A percentile compares a stretch with the other conserved stretches of the same genome.
These are phyloP conservation scores for Chloroceryle amazona DNA, from an alignment of 2,797 vertebrate species.

Conservation along the genomic window DNA sequence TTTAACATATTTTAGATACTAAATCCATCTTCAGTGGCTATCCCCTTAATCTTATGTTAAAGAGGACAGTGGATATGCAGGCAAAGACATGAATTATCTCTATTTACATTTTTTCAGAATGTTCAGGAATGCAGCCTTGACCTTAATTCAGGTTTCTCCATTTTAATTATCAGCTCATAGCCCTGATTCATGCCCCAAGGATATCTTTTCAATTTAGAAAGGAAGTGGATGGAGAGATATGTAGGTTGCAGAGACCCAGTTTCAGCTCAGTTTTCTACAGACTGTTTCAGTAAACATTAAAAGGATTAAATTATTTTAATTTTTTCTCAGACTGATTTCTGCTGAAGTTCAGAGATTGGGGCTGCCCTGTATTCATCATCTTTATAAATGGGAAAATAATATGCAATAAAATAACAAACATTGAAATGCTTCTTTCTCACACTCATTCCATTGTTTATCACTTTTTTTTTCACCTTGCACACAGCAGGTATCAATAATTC, in stretches of 20 bases:
- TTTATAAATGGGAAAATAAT: conserved; percentile 58
- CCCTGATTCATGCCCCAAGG: not conserved
- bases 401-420: conserved; percentile 48
- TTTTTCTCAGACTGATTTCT: conserved; percentile 38
- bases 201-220: not conserved
- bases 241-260: not conserved
- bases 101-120: not conserved
- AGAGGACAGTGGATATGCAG: not conserved
- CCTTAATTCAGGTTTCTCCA: not conserved
- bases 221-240: not conserved
- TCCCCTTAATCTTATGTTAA: not conserved
- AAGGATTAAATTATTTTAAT: conserved; percentile 42
- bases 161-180: not conserved
- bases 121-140: not conserved
- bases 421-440: conserved; percentile 13
- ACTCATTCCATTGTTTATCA: conserved; percentile 56
- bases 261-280: not conserved
- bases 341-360: not conserved
- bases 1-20: not conserved
- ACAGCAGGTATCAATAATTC: conserved; percentile 68
- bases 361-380: not conserved
- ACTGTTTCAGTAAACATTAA: not conserved
- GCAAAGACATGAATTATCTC: not conserved
- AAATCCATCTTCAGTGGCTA: not conserved
- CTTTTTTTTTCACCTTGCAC: not conserved